Evolutionary conservation across 2,113 vertebrate genomes (phyloP).

Genomic region (Clarias magur): DNA sequence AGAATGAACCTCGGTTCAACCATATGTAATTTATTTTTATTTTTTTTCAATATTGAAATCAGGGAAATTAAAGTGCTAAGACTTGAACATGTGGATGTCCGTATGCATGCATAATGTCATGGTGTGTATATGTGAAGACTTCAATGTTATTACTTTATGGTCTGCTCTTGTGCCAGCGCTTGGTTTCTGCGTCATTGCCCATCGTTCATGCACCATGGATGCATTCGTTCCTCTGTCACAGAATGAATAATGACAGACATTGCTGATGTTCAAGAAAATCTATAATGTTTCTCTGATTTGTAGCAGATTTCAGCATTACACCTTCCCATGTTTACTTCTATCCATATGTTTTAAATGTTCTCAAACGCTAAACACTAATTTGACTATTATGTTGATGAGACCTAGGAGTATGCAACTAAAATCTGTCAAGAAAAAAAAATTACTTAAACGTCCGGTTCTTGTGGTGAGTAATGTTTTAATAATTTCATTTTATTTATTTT

Average conservation of each 20-base stretch:
- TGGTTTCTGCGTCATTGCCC: not conserved
- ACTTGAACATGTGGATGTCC: slow-evolving; percentile 37
- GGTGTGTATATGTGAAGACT: slow-evolving; percentile 4
- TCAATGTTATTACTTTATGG: slow-evolving; percentile 12
- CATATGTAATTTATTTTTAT: not conserved
- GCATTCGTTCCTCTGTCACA: not conserved
- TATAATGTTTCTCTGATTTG: not conserved
- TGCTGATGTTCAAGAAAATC: not conserved
- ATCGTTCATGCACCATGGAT: not conserved
- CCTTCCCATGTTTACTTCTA: not conserved
- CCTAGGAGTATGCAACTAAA: not conserved
- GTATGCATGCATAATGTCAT: not conserved
- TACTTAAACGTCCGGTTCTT: not conserved
- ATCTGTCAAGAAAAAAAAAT: not conserved
- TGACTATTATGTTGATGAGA: not conserved
- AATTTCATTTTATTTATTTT: not conserved
- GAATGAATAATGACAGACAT: not conserved
- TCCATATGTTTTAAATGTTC: not conserved
- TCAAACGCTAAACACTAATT: not conserved
- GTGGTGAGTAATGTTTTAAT: not conserved
- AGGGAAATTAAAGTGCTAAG: slow-evolving; percentile 46
- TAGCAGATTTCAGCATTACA: not conserved
- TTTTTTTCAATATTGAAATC: slow-evolving; percentile 20
- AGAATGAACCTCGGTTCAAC: not conserved
- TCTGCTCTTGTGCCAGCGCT: slow-evolving; percentile 19